A percentile compares a stretch with the other conserved stretches of the same genome.
Conservation (phyloP, 1,140 invertebrate species). For the Drosophila lowei region DNA sequence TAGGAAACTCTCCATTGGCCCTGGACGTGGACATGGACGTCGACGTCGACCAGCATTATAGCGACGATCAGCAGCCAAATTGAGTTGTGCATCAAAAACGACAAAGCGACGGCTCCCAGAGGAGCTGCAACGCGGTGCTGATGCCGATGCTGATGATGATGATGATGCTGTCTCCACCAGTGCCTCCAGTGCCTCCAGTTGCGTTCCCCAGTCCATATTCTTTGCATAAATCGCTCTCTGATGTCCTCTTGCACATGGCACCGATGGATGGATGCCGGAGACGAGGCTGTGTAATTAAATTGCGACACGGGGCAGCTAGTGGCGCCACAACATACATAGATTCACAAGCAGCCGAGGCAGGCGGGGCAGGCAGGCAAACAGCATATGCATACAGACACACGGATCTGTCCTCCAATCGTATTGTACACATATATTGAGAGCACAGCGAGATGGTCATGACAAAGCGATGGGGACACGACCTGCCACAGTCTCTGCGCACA, state of each 20-base stretch:
- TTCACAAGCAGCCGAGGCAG: slow-evolving; percentile 14
- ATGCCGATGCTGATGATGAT: slow-evolving; percentile 8
- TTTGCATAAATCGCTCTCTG: slow-evolving; percentile 67
- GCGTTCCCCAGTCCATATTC: slow-evolving; percentile 33
- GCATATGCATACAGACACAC: slow-evolving; percentile 49
- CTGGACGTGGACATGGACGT: slow-evolving; percentile 12
- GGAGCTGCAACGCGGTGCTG: slow-evolving; percentile 53
- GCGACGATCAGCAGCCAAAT: slow-evolving; percentile 50
- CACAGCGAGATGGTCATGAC: slow-evolving; percentile 56
- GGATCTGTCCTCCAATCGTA: background rate
- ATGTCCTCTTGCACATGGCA: slow-evolving; percentile 23
- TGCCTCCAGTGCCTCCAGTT: background rate
- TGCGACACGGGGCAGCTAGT: slow-evolving; percentile 71
- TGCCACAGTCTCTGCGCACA: slow-evolving; percentile 59
- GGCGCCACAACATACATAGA: slow-evolving; percentile 77
- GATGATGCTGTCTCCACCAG: slow-evolving; percentile 14
- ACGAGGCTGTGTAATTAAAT: slow-evolving; percentile 71
- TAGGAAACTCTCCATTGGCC: slow-evolving; percentile 41
- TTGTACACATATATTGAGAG: slow-evolving; percentile 8
- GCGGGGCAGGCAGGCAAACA: slow-evolving; percentile 41
- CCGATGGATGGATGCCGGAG: slow-evolving; percentile 9
- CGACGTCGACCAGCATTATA: slow-evolving; percentile 17
- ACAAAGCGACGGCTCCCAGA: slow-evolving; percentile 36
- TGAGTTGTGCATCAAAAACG: slow-evolving; percentile 65
- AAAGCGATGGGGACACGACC: slow-evolving; percentile 72